Conservation (phyloP, 1,140 invertebrate genomes). For the silkworm (Bombyx mori) region DNA sequence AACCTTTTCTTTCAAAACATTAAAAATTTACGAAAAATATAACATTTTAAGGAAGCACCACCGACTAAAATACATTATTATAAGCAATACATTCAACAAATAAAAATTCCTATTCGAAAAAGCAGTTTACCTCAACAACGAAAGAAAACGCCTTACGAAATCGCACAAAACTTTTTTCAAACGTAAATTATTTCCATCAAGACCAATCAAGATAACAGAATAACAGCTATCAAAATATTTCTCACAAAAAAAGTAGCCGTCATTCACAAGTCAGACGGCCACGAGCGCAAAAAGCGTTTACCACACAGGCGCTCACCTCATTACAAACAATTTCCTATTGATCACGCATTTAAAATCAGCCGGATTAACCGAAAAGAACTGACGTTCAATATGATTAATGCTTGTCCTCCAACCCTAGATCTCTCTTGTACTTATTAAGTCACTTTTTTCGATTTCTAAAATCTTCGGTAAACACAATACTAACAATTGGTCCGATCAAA, state of each 20-base stretch:
- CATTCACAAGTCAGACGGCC: slow-evolving; percentile 12
- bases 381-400: slow-evolving; percentile 51
- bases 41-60: no score
- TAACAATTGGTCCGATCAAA: slow-evolving; percentile 69
- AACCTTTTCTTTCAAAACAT: no score
- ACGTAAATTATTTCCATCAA: slow-evolving; percentile 12
- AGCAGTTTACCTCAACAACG: no score
- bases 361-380: slow-evolving; percentile 35
- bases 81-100: no score
- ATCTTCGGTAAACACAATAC: slow-evolving; percentile 61
- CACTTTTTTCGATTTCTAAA: slow-evolving; percentile 50
- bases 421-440: slow-evolving; percentile 29
- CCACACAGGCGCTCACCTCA: slow-evolving; percentile 19
- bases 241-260: slow-evolving; percentile 13
- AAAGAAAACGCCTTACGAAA: slow-evolving; percentile 4
- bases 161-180: slow-evolving; percentile 6
- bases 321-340: slow-evolving; percentile 38
- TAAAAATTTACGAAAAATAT: no score
- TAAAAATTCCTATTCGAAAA: no score
- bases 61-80: no score
- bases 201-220: slow-evolving; percentile 24
- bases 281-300: slow-evolving; percentile 16
- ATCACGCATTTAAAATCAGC: slow-evolving; percentile 32
- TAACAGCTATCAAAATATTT: slow-evolving; percentile 19
- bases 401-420: slow-evolving; percentile 41